Conservation (phyloP, 2,888 invertebrate species). For the Parnassius orleans region DNA sequence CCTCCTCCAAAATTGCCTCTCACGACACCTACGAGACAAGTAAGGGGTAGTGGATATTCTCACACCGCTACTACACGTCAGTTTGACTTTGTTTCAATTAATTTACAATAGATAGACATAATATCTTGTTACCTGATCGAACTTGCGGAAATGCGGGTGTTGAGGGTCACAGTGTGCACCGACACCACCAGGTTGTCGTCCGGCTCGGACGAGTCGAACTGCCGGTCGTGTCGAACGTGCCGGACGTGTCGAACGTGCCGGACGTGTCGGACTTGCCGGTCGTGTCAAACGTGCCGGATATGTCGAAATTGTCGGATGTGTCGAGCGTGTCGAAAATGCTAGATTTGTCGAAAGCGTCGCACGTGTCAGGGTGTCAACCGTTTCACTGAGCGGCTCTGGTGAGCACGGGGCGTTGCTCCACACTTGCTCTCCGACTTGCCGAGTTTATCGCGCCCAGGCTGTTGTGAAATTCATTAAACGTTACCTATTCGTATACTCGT, state of each 20-base stretch:
- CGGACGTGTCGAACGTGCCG: conserved; percentile 15
- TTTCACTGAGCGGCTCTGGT: conserved; percentile 20
- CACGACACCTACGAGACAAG: no score
- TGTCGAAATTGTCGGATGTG: neutral
- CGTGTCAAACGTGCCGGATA: conserved; percentile 16
- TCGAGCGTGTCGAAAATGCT: neutral
- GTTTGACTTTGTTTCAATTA: no score
- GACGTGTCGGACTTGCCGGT: conserved; percentile 1
- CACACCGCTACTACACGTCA: no score
- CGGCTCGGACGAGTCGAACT: neutral
- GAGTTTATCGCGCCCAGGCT: conserved; percentile 22
- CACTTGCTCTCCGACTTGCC: conserved; percentile 60
- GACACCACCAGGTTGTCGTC: conserved; percentile 88
- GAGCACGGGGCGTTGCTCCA: conserved; percentile 80
- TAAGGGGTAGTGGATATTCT: no score
- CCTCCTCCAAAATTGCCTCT: no score
- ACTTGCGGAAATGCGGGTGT: conserved; percentile 84
- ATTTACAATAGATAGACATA: no score
- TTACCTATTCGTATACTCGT: no score
- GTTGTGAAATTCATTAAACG: neutral
- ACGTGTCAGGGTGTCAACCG: conserved; percentile 7
- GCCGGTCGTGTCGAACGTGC: no score
- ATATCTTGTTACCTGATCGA: conserved; percentile 75
- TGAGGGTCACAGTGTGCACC: conserved; percentile 84
- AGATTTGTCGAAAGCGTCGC: neutral